phyloP scores from a whole-genome alignment of 2,113 vertebrate genomes.

The Corythoichthys intestinalis region DNA sequence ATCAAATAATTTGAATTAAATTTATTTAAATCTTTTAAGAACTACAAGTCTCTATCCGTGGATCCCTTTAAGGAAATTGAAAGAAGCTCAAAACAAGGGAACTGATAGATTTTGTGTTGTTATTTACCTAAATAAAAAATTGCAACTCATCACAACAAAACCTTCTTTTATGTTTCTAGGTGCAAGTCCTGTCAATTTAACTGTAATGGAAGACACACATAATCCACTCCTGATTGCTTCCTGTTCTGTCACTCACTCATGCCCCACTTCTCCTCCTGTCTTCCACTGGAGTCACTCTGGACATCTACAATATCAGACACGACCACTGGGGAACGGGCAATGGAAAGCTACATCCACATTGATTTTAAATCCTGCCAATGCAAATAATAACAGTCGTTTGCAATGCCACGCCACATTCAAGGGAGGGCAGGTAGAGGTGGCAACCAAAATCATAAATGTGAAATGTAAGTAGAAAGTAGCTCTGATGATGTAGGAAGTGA shows the following conservation, averaged over 20 bases:
- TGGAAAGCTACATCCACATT: conserved; percentile 54
- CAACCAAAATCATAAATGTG: conserved; percentile 38
- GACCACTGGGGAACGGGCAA: conserved; percentile 21
- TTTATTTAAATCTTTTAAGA: too few species aligned
- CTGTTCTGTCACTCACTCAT: conserved; percentile 62
- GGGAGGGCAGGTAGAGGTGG: conserved; percentile 4
- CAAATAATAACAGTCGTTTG: conserved; percentile 50
- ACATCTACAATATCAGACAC: neutral
- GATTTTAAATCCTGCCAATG: conserved; percentile 42
- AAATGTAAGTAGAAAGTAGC: conserved; percentile 50
- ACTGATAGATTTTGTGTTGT: too few species aligned
- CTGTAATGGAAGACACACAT: conserved; percentile 10
- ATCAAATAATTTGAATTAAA: too few species aligned
- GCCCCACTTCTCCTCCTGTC: conserved; percentile 51
- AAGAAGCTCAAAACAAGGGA: too few species aligned
- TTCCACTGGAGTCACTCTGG: conserved; percentile 63
- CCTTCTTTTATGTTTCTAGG: neutral
- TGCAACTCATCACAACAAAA: neutral
- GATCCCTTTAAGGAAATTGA: too few species aligned
- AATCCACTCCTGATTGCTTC: conserved; percentile 19
- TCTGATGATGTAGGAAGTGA: too few species aligned
- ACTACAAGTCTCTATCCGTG: too few species aligned
- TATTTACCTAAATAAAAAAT: neutral
- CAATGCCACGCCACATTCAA: conserved; percentile 42
- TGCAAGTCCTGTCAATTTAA: neutral